Percentiles rank a stretch among this genome's conserved stretches.
Evolutionary conservation across 2,113 vertebrate species (phyloP).

Genomic region (Nycticebus coucang): DNA sequence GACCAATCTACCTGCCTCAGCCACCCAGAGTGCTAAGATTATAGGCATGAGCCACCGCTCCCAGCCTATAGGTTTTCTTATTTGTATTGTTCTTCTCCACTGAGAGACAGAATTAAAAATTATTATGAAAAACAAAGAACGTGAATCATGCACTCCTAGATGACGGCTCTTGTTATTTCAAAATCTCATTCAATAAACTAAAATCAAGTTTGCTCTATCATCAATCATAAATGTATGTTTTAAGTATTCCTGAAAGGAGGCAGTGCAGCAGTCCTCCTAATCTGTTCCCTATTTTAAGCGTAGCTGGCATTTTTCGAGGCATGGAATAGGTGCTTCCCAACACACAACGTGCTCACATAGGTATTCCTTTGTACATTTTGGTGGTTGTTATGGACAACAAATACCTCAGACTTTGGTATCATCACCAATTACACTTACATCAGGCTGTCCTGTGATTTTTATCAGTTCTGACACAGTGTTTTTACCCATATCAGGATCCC

Average conservation of each 20-base stretch:
- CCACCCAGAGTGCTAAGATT: too few species aligned
- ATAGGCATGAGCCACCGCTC: too few species aligned
- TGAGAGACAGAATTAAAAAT: background rate
- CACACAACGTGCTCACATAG: background rate
- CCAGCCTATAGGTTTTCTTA: background rate
- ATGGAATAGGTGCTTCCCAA: background rate
- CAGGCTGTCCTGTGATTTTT: conserved; percentile 90
- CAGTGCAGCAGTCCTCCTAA: background rate
- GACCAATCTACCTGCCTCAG: too few species aligned
- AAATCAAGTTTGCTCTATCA: conserved; percentile 34
- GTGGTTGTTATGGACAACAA: background rate
- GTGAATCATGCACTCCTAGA: background rate
- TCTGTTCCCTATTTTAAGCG: background rate
- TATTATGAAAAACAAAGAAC: background rate
- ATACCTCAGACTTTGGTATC: background rate
- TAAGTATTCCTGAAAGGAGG: background rate
- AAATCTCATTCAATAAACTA: conserved; percentile 49
- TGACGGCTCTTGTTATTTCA: too few species aligned
- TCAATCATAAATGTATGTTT: background rate
- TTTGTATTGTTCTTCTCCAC: background rate
- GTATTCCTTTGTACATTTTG: background rate
- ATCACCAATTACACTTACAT: conserved; percentile 85
- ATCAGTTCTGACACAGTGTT: conserved; percentile 88
- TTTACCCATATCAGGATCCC: conserved; percentile 90
- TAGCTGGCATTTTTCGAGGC: background rate